Evolutionary conservation across 2,113 vertebrate genomes (phyloP), one percentile per base, ranked within the genome.

Genomic region (Colius striatus): DNA sequence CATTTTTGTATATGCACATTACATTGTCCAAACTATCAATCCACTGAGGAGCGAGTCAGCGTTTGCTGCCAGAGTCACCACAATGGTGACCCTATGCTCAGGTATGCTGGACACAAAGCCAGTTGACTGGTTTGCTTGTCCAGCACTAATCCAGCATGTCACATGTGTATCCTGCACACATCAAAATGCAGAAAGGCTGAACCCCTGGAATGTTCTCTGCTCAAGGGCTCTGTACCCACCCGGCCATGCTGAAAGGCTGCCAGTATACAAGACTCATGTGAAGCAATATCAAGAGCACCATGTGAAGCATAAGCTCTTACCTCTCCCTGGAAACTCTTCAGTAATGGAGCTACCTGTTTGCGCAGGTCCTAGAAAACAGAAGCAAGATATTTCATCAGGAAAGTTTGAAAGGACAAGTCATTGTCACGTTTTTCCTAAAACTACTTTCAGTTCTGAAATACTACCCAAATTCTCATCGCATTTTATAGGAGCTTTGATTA

Each of bases 261-360:
- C 84, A 68, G 61, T 81, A 47, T 50, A 12, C 13, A 58, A 55
- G 38, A 14, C 34, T 80, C 15, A 1, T 0, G 9, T 25, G 73
- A 41, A 32, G 63, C 71, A 77, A 26, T 4, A 47, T 19, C 22
- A 4, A 51, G 13, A 88, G n/a, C 48, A 19, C 21, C 2, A 3
- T 0, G 9, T 86, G 67, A 73, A 94, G 34, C 8, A 16, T 2
- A 11, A 75, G 72, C 1, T 97, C 99, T 99, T 98, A 99, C 99
- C 99, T 99, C 99, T 94, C 99, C 99, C 98, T 99, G 99, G 98
- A 99, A 99, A 98, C 99, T 99, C 98, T 99, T 99, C 97, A 99
- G 98, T 90, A 99, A 97, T 1, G 99, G 99, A 92, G 99, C 99
- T 98, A 99, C 99, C 98, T 99, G 99, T 98, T 99, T 99, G 96